phyloP scores from a whole-genome alignment of 2,888 invertebrate genomes.

The Heliconius ethilla region DNA sequence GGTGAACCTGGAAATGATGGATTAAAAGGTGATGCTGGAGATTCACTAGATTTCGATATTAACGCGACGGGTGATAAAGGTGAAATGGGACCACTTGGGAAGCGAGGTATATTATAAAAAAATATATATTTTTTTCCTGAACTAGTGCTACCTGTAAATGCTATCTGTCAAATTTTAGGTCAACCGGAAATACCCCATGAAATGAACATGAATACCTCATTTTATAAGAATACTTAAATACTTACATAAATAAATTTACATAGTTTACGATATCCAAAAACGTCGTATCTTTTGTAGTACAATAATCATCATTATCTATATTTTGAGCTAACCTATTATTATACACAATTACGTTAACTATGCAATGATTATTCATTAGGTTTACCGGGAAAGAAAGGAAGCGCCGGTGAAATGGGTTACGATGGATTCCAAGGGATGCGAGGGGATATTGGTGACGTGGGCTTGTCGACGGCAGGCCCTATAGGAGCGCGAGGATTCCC shows the following conservation, averaged over 20 bases:
- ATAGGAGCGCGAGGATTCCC: constrained; percentile 85
- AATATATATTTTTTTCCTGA: no score
- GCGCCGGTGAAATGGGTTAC: constrained; percentile 63
- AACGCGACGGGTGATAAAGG: constrained; percentile 81
- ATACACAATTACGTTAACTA: neutral
- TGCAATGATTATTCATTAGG: constrained; percentile 45
- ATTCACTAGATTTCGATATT: constrained; percentile 57
- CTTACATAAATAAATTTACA: no score
- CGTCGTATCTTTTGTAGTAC: no score
- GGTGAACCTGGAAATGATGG: constrained; percentile 78
- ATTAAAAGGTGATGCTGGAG: constrained; percentile 64
- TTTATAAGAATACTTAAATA: no score
- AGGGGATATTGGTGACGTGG: constrained; percentile 68
- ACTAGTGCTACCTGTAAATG: no score
- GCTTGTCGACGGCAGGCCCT: constrained; percentile 62
- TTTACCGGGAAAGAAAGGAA: constrained; percentile 60
- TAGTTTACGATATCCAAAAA: no score
- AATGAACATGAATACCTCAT: no score
- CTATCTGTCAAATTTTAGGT: no score
- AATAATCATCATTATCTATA: no score
- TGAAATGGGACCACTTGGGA: constrained; percentile 70
- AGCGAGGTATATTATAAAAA: constrained; percentile 55
- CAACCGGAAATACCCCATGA: no score
- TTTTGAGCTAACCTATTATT: no score
- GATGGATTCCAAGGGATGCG: constrained; percentile 62